Conservation (phyloP, 2,113 vertebrate genomes). For the Euleptes europaea region DNA sequence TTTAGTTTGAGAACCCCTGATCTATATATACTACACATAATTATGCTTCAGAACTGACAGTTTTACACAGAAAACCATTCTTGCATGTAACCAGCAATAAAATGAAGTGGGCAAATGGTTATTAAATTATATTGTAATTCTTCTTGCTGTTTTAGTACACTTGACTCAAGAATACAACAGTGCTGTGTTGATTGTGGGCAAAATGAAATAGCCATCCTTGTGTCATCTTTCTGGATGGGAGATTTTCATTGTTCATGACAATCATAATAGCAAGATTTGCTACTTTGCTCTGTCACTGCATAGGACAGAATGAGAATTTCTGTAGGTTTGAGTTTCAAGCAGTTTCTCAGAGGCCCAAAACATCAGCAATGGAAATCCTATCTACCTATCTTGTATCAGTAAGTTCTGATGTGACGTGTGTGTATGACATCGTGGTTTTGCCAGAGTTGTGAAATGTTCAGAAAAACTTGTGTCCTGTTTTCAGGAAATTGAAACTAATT, state of each 20-base stretch:
- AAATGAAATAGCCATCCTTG: not conserved
- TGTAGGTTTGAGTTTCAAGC: not conserved
- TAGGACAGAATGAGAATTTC: not conserved
- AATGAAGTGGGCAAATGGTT: conserved; percentile 13
- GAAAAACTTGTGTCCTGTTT: not conserved
- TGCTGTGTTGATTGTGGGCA: conserved; percentile 9
- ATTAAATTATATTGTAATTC: conserved; percentile 12
- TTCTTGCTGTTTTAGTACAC: not conserved
- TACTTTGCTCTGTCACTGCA: not conserved
- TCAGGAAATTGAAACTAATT: not conserved
- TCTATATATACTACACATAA: not conserved
- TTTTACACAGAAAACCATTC: conserved; percentile 5
- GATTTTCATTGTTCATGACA: not conserved
- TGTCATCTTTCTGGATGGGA: not conserved
- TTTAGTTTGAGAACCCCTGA: not conserved
- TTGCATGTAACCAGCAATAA: conserved; percentile 20
- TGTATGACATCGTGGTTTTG: not conserved
- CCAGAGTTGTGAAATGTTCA: not conserved
- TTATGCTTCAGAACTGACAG: not conserved
- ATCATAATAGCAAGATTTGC: not conserved
- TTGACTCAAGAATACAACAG: not conserved
- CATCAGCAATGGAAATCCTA: not conserved
- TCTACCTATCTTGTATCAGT: not conserved
- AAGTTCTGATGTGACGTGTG: not conserved
- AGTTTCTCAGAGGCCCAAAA: not conserved